phyloP scores from a whole-genome alignment of 2,113 vertebrate genomes.

The Cepphus grylle region DNA sequence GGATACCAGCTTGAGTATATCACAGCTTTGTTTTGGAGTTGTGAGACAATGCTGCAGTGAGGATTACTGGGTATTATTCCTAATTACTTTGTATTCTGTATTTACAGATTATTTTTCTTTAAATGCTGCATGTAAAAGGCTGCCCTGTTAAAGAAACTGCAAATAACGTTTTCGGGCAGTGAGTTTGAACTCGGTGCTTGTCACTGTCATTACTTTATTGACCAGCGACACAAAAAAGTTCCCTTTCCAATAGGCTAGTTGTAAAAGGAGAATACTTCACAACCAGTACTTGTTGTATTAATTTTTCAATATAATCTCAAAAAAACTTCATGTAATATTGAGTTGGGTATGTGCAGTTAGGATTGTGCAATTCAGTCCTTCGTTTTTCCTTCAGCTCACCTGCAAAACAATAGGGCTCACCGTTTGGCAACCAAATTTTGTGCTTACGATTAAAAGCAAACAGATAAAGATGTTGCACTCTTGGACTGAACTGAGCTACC shows the following conservation, averaged over 20 bases:
- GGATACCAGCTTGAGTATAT: background rate
- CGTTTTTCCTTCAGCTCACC: background rate
- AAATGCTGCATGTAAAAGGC: background rate
- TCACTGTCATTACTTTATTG: background rate
- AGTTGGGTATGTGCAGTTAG: background rate
- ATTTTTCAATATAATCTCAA: background rate
- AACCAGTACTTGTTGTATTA: background rate
- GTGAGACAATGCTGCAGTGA: background rate
- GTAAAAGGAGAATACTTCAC: background rate
- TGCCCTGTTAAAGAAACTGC: background rate
- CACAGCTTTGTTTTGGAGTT: background rate
- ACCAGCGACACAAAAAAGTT: background rate
- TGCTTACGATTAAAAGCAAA: background rate
- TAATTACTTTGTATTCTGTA: background rate
- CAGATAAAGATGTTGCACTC: background rate
- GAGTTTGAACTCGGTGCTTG: background rate
- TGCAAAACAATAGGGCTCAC: background rate
- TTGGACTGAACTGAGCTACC: background rate
- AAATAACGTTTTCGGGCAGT: background rate
- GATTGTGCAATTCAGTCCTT: background rate
- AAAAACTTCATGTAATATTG: background rate
- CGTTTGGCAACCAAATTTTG: background rate
- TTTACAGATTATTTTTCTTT: background rate
- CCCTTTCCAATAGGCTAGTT: background rate
- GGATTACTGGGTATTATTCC: background rate